Evolutionary conservation across 37 sponge, comb jelly and placozoan genomes (phyloP).

Genomic region (Beroe forskalii): DNA sequence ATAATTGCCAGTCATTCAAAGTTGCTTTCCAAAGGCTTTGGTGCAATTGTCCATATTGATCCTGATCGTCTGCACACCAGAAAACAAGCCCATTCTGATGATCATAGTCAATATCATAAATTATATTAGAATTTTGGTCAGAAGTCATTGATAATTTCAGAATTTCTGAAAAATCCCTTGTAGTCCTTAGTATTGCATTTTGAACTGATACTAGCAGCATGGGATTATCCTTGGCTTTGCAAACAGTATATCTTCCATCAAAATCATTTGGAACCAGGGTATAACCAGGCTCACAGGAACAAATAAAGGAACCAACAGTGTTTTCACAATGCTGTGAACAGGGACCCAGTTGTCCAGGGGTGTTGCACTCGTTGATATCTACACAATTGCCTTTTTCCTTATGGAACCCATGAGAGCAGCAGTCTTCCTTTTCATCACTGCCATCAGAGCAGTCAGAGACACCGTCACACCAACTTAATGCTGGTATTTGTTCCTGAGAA

Average conservation of each 20-base stretch:
- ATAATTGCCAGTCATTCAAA: neutral
- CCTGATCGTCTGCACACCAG: conserved; percentile 50
- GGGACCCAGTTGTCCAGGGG: neutral
- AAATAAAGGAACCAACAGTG: neutral
- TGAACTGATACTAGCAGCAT: neutral
- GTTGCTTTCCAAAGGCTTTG: conserved; percentile 15
- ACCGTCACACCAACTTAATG: conserved; percentile 37
- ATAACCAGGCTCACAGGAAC: conserved; percentile 38
- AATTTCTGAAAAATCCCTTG: neutral
- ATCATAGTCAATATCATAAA: conserved; percentile 60
- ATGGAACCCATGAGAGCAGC: neutral
- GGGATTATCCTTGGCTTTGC: neutral
- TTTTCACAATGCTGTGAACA: conserved; percentile 18
- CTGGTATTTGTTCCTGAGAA: conserved; percentile 12
- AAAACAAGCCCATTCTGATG: conserved; percentile 2
- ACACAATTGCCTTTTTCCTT: neutral
- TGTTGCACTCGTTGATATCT: conserved; percentile 13
- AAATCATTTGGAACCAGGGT: neutral
- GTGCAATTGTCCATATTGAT: neutral
- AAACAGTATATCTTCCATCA: neutral
- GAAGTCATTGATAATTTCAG: neutral
- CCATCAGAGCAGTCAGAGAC: conserved; percentile 14
- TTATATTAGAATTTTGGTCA: neutral
- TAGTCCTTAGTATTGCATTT: neutral
- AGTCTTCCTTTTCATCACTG: conserved; percentile 33